Percentiles rank a stretch among this genome's conserved stretches.
Conservation (phyloP, 1,140 invertebrate species). For the Zelostemma sp. region DNA sequence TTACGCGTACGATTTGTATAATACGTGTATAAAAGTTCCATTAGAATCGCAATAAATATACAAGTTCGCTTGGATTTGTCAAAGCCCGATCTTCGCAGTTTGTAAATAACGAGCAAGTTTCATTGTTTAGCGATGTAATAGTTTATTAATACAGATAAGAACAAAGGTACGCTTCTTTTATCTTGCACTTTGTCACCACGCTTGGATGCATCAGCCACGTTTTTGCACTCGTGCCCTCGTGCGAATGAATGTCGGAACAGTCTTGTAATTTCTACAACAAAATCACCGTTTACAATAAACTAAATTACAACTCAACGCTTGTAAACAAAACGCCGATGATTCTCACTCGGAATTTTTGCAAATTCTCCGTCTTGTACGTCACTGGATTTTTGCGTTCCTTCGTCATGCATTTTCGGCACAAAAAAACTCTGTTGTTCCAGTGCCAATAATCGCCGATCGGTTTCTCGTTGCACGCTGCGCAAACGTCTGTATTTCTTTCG, state of each 20-base stretch:
- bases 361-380: slow-evolving; percentile 42
- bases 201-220: slow-evolving; percentile 58
- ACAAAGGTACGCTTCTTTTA: slow-evolving; percentile 60
- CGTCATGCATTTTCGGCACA: slow-evolving; percentile 58
- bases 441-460: slow-evolving; percentile 64
- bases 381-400: slow-evolving; percentile 35
- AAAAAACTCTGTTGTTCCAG: slow-evolving; percentile 53
- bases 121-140: no score
- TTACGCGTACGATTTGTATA: neutral
- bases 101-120: no score
- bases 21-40: no score
- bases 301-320: neutral
- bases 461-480: slow-evolving; percentile 52
- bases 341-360: slow-evolving; percentile 53
- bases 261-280: slow-evolving; percentile 60
- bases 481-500: slow-evolving; percentile 52
- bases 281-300: slow-evolving; percentile 25
- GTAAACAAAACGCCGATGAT: slow-evolving; percentile 7
- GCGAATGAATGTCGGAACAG: slow-evolving; percentile 60
- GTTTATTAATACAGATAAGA: slow-evolving; percentile 53
- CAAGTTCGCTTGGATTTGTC: no score
- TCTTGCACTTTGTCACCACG: slow-evolving; percentile 48
- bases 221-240: slow-evolving; percentile 60
- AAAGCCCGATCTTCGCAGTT: no score
- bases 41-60: no score